Base-by-base conservation (phyloP, 2,797 vertebrate genomes). In the Myotis planiceps region DNA sequence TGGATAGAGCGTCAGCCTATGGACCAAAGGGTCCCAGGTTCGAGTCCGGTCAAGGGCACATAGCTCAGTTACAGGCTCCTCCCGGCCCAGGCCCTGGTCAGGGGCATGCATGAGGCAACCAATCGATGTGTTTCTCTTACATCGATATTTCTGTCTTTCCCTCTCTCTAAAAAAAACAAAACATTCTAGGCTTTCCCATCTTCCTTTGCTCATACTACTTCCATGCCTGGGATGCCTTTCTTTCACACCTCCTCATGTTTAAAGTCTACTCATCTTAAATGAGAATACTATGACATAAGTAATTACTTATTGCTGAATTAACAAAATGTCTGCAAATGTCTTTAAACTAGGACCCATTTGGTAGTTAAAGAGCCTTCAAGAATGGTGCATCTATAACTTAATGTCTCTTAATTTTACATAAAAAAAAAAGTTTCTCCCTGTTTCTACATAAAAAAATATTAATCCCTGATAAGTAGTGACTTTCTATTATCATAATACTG, bases 281-380 rank as follows among this genome's bases (percentile, higher is more conserved):
- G 12, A 51, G 69, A 68, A 81, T 42, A 51, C 34, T 39, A 4
- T 45, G 5, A 49, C 27, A 93, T 66, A 25, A 19, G 19, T 51
- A 72, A 76, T 81, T 91, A 76, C 23, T 6, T 85, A 23, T 49
- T 83, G 83, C 60, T 76, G 34, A 91, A 88, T 80, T 95, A 87
- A 87, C 21, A 93, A n/a, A 32, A 79, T 55, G 37, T 27, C 60
- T 78, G 79, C 76, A 83, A 74, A 47, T 63, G 12, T 80, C 19
- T 81, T 75, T 81, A 87, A 63, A 81, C 4, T 29, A 42, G 63
- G 34, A 71, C 37, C 32, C 78, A 85, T 42, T 14, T 55, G 39
- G 37, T 2, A 85, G 42, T 80, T 32, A 60, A 63, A 66, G 53
- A 87, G 68, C 16, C 32, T 78, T 34, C 63, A 66, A 71, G 53